Evolutionary conservation across 2,113 vertebrate species (phyloP), one percentile per base, ranked within the genome.

Genomic region (Chloebia gouldiae): DNA sequence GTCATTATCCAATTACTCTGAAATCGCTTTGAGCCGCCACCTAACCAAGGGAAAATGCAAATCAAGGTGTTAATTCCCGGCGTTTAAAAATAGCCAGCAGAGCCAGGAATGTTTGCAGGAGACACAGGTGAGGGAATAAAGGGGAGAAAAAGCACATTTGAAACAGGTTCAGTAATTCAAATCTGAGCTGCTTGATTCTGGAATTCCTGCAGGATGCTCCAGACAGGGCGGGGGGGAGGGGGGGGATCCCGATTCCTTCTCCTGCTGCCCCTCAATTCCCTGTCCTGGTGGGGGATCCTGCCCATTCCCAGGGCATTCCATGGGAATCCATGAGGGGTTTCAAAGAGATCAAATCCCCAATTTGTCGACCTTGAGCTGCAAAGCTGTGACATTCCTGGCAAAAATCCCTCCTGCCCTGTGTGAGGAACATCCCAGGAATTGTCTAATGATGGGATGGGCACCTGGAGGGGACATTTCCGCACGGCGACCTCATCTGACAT

Each of bases 21-120:
- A 66, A 78, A 81, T 65, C 44, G 3, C 81, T 84, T 68, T 56
- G 71, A 94, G 37, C 90, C 53, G 47, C 7, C 8, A 51, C 72
- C 73, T 66, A 73, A 73, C 15, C 3, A 30, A 86, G 51, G 47
- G 13, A 56, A 86, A 94, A 94, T 68, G 56, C 81, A 84, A 96
- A 94, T 84, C 30, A 77, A 94, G n/a, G 54, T 89, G 77, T 92
- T 94, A 81, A 84, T 87, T 94, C 77, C 69, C n/a, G 20, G 44
- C 21, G 4, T 40, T 51, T 51, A 49, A 59, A 95, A 87, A 70
- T 35, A 96, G 68, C 27, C 60, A 33, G 20, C 59, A 33, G 47
- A 87, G 60, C 23, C 31, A 15, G 47, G 35, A 56, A 15, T 56
- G 49, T 71, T 66, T 86, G 64, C 13, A 16, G 45, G 76, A 90